These are phyloP conservation scores for Melopsittacus undulatus DNA, from an alignment of 2,797 vertebrate genomes.

Conservation along the genomic window DNA sequence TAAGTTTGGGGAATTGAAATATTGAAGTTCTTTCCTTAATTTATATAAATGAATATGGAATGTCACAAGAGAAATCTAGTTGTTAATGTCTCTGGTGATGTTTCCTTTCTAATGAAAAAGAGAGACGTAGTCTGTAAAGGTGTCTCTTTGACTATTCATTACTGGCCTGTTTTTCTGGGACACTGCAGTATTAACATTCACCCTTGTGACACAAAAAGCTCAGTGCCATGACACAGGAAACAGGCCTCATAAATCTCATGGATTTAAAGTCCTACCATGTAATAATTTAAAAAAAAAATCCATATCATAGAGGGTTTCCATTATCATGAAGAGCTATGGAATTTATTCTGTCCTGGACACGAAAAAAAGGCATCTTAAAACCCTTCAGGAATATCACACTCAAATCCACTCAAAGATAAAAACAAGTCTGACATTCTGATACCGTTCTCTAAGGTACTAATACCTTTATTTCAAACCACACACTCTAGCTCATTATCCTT, in stretches of 20 bases:
- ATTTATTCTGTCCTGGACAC: background rate
- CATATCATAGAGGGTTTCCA: background rate
- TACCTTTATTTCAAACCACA: background rate
- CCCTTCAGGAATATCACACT: rapidly evolving
- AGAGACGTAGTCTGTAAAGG: rapidly evolving
- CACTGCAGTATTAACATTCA: background rate
- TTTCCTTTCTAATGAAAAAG: background rate
- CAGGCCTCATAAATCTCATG: background rate
- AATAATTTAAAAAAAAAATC: background rate
- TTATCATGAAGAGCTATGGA: background rate
- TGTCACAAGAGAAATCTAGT: background rate
- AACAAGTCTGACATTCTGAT: background rate
- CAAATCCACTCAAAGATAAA: background rate
- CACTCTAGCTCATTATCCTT: background rate
- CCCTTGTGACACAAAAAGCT: rapidly evolving
- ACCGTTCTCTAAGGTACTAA: background rate
- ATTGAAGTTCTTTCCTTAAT: background rate
- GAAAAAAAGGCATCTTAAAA: background rate
- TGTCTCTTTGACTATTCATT: background rate
- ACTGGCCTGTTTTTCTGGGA: background rate
- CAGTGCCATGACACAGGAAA: background rate
- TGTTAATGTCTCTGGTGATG: background rate
- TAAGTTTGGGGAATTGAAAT: background rate
- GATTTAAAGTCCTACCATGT: background rate
- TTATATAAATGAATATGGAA: background rate